These are phyloP conservation scores for Ivindomyrus marchei DNA, from an alignment of 2,113 vertebrate species.

Conservation along the genomic window DNA sequence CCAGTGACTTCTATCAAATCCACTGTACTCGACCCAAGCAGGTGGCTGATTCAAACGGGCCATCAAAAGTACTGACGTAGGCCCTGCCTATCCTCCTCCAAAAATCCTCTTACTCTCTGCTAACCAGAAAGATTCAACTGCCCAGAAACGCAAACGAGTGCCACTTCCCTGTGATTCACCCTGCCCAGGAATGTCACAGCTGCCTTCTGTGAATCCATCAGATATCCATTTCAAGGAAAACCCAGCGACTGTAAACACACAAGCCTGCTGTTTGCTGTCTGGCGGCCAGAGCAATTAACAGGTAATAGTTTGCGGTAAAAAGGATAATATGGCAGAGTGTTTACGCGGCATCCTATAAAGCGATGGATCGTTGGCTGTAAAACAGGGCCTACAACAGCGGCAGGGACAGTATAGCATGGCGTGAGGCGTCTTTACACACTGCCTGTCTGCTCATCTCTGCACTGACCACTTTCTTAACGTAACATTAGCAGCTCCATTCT, in stretches of 20 bases:
- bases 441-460: neutral
- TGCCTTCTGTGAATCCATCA: neutral
- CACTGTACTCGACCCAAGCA: neutral
- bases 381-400: neutral
- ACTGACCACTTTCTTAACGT: neutral
- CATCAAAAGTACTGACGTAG: neutral
- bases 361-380: neutral
- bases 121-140: neutral
- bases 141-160: neutral
- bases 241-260: neutral
- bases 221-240: neutral
- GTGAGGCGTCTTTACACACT: neutral
- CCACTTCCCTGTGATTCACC: neutral
- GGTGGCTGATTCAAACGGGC: neutral
- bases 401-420: neutral
- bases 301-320: neutral
- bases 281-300: neutral
- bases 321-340: neutral
- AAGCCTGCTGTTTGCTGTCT: conserved; percentile 1
- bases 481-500: neutral
- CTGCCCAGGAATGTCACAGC: neutral
- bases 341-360: neutral
- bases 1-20: neutral
- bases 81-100: neutral
- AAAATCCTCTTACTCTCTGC: neutral